Evolutionary conservation across 2,888 invertebrate species (phyloP).

Genomic region (Sipha maydis): DNA sequence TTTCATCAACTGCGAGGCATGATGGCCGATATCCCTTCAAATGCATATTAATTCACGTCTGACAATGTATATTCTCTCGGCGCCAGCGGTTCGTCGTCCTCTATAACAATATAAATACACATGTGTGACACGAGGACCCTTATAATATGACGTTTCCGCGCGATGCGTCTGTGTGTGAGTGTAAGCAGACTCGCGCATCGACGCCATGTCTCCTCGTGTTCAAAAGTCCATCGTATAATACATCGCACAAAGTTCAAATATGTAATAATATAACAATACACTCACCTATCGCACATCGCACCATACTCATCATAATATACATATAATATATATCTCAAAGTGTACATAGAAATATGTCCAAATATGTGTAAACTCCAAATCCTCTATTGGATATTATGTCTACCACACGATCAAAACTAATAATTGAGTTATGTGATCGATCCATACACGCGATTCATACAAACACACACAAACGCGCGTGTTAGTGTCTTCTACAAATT

Average conservation of each 20-base stretch:
- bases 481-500: not conserved
- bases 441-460: not conserved
- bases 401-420: too few species aligned
- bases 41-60: constrained; percentile 54
- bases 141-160: not conserved
- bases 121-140: not conserved
- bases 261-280: not conserved
- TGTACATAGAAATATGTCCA: too few species aligned
- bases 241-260: not conserved
- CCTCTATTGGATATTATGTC: too few species aligned
- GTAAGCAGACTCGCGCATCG: not conserved
- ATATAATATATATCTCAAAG: too few species aligned
- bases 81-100: constrained; percentile 13
- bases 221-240: not conserved
- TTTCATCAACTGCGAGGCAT: not conserved
- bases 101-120: not conserved
- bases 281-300: not conserved
- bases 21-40: constrained; percentile 10
- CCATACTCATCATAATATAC: not conserved
- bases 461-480: not conserved
- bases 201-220: not conserved
- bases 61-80: constrained; percentile 37
- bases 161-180: too few species aligned
- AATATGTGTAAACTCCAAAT: too few species aligned
- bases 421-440: not conserved